Evolutionary conservation across 2,888 invertebrate genomes (phyloP).

Genomic region (Chrysolina americana): DNA sequence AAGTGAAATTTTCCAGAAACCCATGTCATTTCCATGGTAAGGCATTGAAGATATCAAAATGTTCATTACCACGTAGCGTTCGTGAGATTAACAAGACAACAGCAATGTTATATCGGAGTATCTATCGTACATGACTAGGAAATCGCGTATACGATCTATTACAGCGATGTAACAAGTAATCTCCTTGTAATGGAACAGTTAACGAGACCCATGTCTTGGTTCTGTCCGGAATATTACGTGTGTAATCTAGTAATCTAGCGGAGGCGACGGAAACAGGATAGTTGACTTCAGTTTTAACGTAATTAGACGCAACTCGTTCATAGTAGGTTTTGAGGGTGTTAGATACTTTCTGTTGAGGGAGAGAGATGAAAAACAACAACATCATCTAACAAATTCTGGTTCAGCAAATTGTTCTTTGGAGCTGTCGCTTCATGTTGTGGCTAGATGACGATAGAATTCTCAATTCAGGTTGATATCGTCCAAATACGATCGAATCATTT

Average conservation of each 20-base stretch:
- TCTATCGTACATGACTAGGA: background rate
- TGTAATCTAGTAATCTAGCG: constrained; percentile 19
- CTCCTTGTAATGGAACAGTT: constrained; percentile 15
- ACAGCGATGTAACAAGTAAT: constrained; percentile 22
- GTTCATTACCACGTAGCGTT: too few species aligned
- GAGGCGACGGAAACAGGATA: constrained; percentile 24
- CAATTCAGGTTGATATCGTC: too few species aligned
- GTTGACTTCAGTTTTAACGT: constrained; percentile 7
- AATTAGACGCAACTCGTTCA: background rate
- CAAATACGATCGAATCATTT: too few species aligned
- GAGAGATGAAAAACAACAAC: background rate
- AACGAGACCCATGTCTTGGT: constrained; percentile 26
- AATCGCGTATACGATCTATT: constrained; percentile 14
- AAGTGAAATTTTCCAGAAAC: too few species aligned
- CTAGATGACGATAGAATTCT: too few species aligned
- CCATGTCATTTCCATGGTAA: too few species aligned
- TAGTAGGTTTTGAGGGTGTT: background rate
- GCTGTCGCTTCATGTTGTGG: too few species aligned
- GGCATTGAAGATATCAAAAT: too few species aligned
- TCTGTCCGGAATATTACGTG: constrained; percentile 14
- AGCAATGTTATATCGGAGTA: too few species aligned
- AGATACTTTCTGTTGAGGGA: background rate
- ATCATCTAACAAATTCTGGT: too few species aligned
- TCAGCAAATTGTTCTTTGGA: too few species aligned
- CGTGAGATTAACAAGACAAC: too few species aligned